Conservation (phyloP, 2,888 invertebrate genomes). For the Andrena minutula region DNA sequence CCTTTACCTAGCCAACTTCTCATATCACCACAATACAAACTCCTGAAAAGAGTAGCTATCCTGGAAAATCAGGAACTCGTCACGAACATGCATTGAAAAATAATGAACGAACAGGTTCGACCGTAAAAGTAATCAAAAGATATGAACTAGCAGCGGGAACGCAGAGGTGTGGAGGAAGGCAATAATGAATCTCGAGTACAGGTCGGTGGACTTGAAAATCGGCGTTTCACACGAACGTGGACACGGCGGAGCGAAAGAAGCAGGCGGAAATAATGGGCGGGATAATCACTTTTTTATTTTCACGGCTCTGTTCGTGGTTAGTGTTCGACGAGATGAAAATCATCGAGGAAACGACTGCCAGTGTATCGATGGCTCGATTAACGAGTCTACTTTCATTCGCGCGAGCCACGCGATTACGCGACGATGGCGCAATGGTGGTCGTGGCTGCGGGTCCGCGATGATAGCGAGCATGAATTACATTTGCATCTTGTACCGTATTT, state of each 20-base stretch:
- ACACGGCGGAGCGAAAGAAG: conserved; percentile 37
- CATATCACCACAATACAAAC: too few relatives aligned
- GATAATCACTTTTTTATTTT: conserved; percentile 48
- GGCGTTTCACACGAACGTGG: conserved; percentile 48
- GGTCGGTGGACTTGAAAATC: conserved; percentile 61
- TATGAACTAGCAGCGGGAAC: conserved; percentile 1
- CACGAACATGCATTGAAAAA: conserved; percentile 10
- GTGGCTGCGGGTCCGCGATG: conserved; percentile 13
- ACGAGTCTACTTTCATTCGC: conserved; percentile 36
- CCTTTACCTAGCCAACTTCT: too few relatives aligned
- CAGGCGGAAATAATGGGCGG: conserved; percentile 59
- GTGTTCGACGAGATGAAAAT: conserved; percentile 56
- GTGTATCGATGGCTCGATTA: conserved; percentile 49
- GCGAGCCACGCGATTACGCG: conserved; percentile 7
- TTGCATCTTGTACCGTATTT: conserved; percentile 60
- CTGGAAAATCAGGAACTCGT: conserved; percentile 2
- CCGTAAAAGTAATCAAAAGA: conserved; percentile 46
- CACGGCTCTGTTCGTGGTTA: conserved; percentile 24
- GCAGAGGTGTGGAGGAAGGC: conserved; percentile 22
- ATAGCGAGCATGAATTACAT: conserved; percentile 59
- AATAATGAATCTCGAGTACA: conserved; percentile 41
- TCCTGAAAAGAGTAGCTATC: too few relatives aligned
- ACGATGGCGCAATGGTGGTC: conserved; percentile 3
- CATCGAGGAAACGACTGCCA: conserved; percentile 48
- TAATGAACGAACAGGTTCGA: conserved; percentile 7